Evolutionary conservation across 2,113 vertebrate genomes (phyloP), one percentile per base, ranked within the genome.

Genomic region (Archilochus colubris): DNA sequence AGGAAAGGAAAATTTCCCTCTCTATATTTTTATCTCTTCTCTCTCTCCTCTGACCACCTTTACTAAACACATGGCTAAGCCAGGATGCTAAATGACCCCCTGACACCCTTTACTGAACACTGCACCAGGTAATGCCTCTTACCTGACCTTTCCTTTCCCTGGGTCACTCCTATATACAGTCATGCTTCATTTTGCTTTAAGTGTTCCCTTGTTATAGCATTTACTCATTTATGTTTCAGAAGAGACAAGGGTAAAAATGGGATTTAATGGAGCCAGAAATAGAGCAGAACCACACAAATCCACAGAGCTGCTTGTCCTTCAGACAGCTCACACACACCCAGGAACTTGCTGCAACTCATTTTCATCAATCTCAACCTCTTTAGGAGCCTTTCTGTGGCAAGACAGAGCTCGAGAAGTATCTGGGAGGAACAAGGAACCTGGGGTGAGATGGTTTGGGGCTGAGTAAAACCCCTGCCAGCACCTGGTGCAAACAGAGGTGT

Each of bases 261-360:
- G 51, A 33, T 85, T 94, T 92, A 95, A 89, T 91, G 93, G 79
- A 88, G 82, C 82, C 80, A 24, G 89, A 87, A 95, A 94, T 40
- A 86, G 82, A 95, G 55, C 12, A 40, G 93, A 91, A 21, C 84
- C 84, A 91, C 76, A 40, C 24, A 68, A 59, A 63, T 91, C n/a
- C 78, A 21, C 53, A 81, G 95, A 86, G 61, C 61, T 75, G 75
- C 82, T 72, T 15, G 12, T 74, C 87, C 76, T 89, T 51, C 89
- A 88, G 84, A 62, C 81, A 57, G 61, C 86, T 88, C 27, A 48
- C 70, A 48, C 70, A 83, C 1, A 2, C 76, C 16, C 54, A 50
- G 85, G 64, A 93, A 63, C 63, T 43, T 4, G 18, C 88, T 43
- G 80, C 9, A 4, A 28, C 61, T 68, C 3, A 28, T n/a, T 58